Percentiles rank a stretch among this genome's conserved stretches.
These are phyloP conservation scores for Andrena flavipes DNA, from an alignment of 2,888 invertebrate genomes.

Conservation along the genomic window DNA sequence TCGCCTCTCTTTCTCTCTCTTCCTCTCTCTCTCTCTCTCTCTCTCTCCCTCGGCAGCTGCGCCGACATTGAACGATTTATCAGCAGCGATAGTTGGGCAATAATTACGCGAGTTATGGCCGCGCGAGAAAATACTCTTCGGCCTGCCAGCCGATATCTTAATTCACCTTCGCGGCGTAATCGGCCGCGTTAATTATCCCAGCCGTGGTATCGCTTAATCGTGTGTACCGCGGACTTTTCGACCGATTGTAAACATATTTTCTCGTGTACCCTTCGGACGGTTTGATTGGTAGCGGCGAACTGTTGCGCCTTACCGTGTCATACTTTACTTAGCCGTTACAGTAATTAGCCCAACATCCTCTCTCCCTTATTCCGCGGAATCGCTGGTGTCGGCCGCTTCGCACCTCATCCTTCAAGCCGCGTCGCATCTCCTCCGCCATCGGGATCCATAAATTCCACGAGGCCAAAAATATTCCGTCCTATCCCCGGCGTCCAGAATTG, in stretches of 20 bases:
- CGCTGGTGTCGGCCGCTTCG: neutral
- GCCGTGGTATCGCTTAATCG: constrained; percentile 2
- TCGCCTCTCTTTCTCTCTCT: no score
- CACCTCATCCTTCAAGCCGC: no score
- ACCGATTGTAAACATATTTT: constrained; percentile 29
- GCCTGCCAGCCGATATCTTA: constrained; percentile 40
- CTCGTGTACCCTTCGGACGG: neutral
- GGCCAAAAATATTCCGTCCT: no score
- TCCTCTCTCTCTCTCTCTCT: neutral
- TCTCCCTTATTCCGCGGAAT: neutral
- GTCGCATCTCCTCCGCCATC: no score
- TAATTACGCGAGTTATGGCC: constrained; percentile 49
- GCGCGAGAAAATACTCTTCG: constrained; percentile 31
- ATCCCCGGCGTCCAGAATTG: no score
- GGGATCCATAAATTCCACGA: no score
- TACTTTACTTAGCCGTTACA: neutral
- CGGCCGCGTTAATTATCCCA: constrained; percentile 38
- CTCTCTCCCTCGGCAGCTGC: constrained; percentile 3
- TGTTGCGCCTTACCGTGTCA: neutral
- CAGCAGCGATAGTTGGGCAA: constrained; percentile 42
- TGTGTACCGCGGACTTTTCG: constrained; percentile 8
- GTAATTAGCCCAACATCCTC: constrained; percentile 1
- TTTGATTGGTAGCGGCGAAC: neutral
- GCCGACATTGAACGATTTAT: constrained; percentile 51
- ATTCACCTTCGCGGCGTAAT: constrained; percentile 32